Evolutionary conservation across 2,888 invertebrate genomes (phyloP).

Genomic region (Gasteruption jaculator): DNA sequence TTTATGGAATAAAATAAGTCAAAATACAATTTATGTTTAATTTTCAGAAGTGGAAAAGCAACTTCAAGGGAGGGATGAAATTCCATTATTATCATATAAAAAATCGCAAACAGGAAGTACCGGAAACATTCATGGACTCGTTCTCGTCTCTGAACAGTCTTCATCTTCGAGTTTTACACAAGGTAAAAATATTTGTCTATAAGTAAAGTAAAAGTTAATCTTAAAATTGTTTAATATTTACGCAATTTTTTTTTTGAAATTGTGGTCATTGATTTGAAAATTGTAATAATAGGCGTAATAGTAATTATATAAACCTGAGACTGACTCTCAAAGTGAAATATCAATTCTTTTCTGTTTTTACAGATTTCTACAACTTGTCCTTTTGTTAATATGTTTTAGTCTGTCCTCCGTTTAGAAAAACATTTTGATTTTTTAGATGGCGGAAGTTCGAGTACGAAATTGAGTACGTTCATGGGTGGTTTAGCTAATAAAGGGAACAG

Average conservation of each 20-base stretch:
- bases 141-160: slow-evolving; percentile 50
- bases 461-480: slow-evolving; percentile 63
- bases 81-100: slow-evolving; percentile 61
- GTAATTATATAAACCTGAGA: too few species aligned
- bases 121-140: slow-evolving; percentile 59
- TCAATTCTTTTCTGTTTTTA: slow-evolving; percentile 9
- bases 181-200: slow-evolving; percentile 26
- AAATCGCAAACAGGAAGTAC: slow-evolving; percentile 62
- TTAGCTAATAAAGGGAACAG: slow-evolving; percentile 57
- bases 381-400: slow-evolving; percentile 2
- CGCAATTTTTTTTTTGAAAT: neutral
- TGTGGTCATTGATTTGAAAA: neutral
- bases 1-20: too few species aligned
- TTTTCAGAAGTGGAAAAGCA: slow-evolving; percentile 90
- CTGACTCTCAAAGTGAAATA: neutral
- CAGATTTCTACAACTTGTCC: slow-evolving; percentile 6
- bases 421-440: slow-evolving; percentile 47
- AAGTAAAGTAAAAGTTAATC: slow-evolving; percentile 2
- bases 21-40: slow-evolving; percentile 22
- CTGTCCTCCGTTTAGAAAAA: neutral
- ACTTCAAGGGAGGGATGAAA: slow-evolving; percentile 65
- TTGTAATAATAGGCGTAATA: too few species aligned
- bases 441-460: slow-evolving; percentile 55
- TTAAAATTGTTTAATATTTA: slow-evolving; percentile 3
- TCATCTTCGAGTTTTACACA: slow-evolving; percentile 40